These are phyloP conservation scores for Planococcus citri DNA, from an alignment of 1,140 invertebrate species.

Conservation along the genomic window DNA sequence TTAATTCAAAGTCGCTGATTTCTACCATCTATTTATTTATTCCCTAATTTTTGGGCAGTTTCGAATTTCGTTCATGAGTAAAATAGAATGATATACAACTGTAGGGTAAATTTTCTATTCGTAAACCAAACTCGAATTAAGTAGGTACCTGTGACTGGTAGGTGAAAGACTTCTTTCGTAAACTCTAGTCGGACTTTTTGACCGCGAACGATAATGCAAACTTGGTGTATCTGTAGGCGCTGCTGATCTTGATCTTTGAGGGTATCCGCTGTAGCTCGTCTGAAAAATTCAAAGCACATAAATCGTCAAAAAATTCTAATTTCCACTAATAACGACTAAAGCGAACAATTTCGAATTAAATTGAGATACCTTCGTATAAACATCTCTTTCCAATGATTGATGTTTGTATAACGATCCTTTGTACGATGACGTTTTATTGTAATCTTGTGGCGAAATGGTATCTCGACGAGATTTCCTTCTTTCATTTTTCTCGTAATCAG, in stretches of 20 bases:
- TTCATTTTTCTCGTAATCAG: conserved; percentile 43
- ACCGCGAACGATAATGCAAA: conserved; percentile 30
- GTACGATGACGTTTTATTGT: neutral
- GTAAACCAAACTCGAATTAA: too few species aligned
- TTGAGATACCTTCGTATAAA: conserved; percentile 1
- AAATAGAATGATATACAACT: too few species aligned
- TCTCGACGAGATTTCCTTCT: conserved; percentile 51
- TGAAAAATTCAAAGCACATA: neutral
- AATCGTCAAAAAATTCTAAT: too few species aligned
- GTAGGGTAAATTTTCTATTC: too few species aligned
- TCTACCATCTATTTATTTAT: too few species aligned
- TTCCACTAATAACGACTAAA: too few species aligned
- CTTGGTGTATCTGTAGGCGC: conserved; percentile 56
- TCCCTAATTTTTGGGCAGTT: too few species aligned
- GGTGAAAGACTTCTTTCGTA: conserved; percentile 32
- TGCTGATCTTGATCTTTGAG: conserved; percentile 51
- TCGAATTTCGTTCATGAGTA: too few species aligned
- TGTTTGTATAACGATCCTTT: conserved; percentile 12
- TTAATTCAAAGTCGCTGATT: too few species aligned
- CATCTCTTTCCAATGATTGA: conserved; percentile 3
- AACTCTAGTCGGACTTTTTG: conserved; percentile 31
- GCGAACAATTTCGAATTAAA: too few species aligned
- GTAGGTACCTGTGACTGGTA: conserved; percentile 31
- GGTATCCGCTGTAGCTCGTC: conserved; percentile 7
- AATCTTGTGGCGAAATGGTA: conserved; percentile 50